phyloP scores from a whole-genome alignment of 1,140 invertebrate species.

The Hycleus phaleratus region DNA sequence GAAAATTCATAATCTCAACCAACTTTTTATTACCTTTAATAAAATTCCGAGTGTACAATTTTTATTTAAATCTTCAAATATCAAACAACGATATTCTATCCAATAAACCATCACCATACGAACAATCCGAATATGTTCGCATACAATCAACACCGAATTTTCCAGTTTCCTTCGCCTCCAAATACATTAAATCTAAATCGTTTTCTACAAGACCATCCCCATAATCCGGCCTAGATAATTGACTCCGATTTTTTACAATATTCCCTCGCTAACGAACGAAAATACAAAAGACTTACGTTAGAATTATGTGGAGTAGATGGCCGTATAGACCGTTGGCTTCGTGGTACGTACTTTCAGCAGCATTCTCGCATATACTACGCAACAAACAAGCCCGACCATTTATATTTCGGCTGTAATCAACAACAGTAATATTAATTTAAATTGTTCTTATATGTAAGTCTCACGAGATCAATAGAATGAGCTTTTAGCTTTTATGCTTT shows the following conservation, averaged over 20 bases:
- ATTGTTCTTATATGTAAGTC: neutral
- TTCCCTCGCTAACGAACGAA: neutral
- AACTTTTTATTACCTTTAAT: too few species aligned
- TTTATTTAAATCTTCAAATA: too few species aligned
- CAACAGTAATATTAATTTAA: neutral
- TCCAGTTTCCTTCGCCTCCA: constrained; percentile 47
- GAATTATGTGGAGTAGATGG: constrained; percentile 57
- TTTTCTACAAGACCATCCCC: constrained; percentile 24
- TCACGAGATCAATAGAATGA: too few species aligned
- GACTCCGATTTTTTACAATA: constrained; percentile 6
- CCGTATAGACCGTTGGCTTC: constrained; percentile 53
- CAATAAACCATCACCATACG: constrained; percentile 44
- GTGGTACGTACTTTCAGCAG: constrained; percentile 53
- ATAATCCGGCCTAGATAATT: constrained; percentile 31
- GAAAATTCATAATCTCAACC: too few species aligned
- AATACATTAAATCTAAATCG: constrained; percentile 37
- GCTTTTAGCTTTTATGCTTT: neutral
- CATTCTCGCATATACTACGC: constrained; percentile 66
- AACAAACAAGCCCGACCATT: constrained; percentile 60
- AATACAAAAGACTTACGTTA: constrained; percentile 54
- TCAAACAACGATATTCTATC: constrained; percentile 8
- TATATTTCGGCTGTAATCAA: constrained; percentile 46
- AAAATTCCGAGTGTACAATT: too few species aligned
- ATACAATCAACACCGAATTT: constrained; percentile 48
- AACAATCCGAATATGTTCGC: constrained; percentile 44